phyloP scores from a whole-genome alignment of 2,113 vertebrate genomes.

The Camelus dromedarius region DNA sequence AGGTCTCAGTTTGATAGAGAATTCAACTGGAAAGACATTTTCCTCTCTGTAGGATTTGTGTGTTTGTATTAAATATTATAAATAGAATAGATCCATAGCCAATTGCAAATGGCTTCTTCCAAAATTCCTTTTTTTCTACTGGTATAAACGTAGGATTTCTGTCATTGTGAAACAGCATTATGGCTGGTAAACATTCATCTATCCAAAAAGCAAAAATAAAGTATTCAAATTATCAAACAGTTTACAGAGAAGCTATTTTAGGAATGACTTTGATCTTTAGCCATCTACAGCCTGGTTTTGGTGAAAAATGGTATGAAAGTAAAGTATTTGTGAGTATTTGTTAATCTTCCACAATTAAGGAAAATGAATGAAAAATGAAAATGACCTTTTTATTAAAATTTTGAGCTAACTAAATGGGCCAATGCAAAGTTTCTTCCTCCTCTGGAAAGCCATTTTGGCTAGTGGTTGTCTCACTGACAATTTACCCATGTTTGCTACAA shows the following conservation, averaged over 20 bases:
- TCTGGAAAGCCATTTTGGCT: background rate
- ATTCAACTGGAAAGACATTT: conserved; percentile 75
- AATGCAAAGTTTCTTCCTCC: background rate
- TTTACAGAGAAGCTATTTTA: background rate
- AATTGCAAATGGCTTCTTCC: conserved; percentile 78
- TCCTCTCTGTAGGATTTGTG: conserved; percentile 68
- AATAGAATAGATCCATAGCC: conserved; percentile 81
- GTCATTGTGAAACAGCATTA: background rate
- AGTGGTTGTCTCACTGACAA: background rate
- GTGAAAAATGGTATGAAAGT: background rate
- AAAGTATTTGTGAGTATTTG: background rate
- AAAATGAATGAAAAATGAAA: background rate
- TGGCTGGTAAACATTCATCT: conserved; percentile 15
- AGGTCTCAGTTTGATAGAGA: conserved; percentile 72
- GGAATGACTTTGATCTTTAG: background rate
- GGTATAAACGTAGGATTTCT: background rate
- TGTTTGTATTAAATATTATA: conserved; percentile 83
- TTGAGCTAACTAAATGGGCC: background rate
- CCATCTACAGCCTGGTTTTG: background rate
- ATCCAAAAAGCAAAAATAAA: background rate
- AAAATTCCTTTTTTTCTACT: conserved; percentile 68
- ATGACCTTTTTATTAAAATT: background rate
- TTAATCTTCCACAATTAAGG: background rate
- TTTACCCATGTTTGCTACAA: background rate
- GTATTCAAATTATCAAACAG: background rate